A percentile compares a stretch with the other conserved stretches of the same genome.
These are phyloP conservation scores for Miichthys miiuy DNA, from an alignment of 2,797 vertebrate genomes.

Conservation along the genomic window DNA sequence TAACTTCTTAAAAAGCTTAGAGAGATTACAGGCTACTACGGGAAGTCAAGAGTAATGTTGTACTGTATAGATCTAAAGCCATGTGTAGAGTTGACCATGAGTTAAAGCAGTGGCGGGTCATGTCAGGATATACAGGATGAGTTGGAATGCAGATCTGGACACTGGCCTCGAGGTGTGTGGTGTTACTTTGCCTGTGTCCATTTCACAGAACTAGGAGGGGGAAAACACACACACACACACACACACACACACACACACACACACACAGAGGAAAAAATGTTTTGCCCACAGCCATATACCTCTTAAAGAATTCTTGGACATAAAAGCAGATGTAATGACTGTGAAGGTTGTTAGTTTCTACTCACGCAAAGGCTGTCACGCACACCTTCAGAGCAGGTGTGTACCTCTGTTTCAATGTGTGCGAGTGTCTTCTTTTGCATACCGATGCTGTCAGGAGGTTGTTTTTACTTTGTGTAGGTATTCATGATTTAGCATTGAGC, in stretches of 20 bases:
- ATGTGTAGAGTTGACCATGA: constrained; percentile 12
- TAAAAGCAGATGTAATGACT: constrained; percentile 83
- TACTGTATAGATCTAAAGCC: constrained; percentile 12
- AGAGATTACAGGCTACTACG: constrained; percentile 41
- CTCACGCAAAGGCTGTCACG: constrained; percentile 77
- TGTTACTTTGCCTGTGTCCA: constrained; percentile 46
- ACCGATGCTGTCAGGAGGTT: constrained; percentile 44
- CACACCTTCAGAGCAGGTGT: constrained; percentile 74
- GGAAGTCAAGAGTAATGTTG: constrained; percentile 31
- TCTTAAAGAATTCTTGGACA: constrained; percentile 75
- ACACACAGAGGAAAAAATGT: constrained; percentile 32
- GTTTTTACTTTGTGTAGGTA: constrained; percentile 37
- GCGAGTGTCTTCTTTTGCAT: constrained; percentile 55
- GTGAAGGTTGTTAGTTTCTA: constrained; percentile 72
- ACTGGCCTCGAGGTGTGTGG: constrained; percentile 16
- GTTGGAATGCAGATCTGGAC: constrained; percentile 32
- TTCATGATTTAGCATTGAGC: constrained; percentile 37
- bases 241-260: neutral
- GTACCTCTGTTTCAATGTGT: constrained; percentile 36
- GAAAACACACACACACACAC: constrained; percentile 2
- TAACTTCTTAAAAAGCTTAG: constrained; percentile 58
- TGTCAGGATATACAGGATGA: constrained; percentile 28
- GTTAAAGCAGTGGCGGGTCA: constrained; percentile 1
- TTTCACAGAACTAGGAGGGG: constrained; percentile 30
- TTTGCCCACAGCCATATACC: constrained; percentile 74